Base-by-base conservation (phyloP, 2,888 invertebrate genomes). In the Lutraria lutraria region DNA sequence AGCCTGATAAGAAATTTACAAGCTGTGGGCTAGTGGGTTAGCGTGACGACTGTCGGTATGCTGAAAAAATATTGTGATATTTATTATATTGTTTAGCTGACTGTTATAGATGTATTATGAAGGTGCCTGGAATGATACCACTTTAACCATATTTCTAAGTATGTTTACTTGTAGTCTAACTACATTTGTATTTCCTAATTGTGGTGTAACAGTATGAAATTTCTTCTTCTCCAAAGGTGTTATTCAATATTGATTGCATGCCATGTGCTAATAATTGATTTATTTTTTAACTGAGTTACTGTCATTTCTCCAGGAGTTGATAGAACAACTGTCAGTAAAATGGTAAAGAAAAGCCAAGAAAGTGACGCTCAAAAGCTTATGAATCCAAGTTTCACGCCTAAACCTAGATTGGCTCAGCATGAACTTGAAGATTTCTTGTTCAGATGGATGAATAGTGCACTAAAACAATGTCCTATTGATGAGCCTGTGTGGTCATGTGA, bases 311-410 rank as follows among this genome's bases (percentile, higher is more conserved):
- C 72, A 88, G 84, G 88, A 6, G 91, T 93, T n/a, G 93, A 93
- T 60, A 87, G 93, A 84, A 93, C 93, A 16, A 93, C 93, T 31
- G 93, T 93, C 3, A 91, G 92, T 15, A 93, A 93, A 81, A 88
- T 93, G 53, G 72, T 93, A 72, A 93, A 93, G 81, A 63, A 90
- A 68, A 81, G 86, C 31, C 85, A 89, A 72, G 86, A 91, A 54
- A 19, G 16, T 19, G 92, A 81, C 86, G 54, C 68, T 1, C 53
- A 54, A 10, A n/a, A 6, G 82, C 19, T 85, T 53, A 16, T 19
- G n/a, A 25, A 63, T 82, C 8, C n/a, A 81, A 21, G n/a, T 31
- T 56, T 43, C 19, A 85, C 29, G 54, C 81, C 34, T 56, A 53
- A 34, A 79, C 29, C 56, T 10, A 79, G 81, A 60, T 53, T 21